Conservation (phyloP, 2,888 invertebrate species). For the Meteorus cinctellus region DNA sequence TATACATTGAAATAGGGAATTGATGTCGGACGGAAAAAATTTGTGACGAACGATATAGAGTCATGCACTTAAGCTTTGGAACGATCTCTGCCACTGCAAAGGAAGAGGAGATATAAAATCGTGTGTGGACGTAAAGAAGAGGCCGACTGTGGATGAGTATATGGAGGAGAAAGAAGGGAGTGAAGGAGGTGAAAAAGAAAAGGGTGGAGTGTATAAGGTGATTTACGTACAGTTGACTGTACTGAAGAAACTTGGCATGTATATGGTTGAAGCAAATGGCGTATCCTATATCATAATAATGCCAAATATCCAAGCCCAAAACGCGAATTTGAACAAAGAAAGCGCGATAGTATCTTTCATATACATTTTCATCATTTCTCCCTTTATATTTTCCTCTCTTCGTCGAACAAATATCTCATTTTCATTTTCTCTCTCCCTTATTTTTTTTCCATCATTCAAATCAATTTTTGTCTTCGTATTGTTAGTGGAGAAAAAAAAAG, state of each 20-base stretch:
- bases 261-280: constrained; percentile 54
- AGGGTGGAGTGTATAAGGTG: constrained; percentile 40
- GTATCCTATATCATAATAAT: constrained; percentile 60
- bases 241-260: constrained; percentile 61
- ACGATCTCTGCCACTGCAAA: constrained; percentile 18
- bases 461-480: background rate
- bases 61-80: constrained; percentile 40
- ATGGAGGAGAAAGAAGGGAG: constrained; percentile 29
- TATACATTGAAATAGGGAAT: constrained; percentile 22
- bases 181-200: constrained; percentile 28
- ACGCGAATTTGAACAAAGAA: constrained; percentile 55
- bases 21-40: constrained; percentile 24
- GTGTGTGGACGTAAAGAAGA: constrained; percentile 15
- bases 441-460: background rate
- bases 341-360: constrained; percentile 49
- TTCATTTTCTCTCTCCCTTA: background rate
- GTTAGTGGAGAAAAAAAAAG: too few relatives aligned
- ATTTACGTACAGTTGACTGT: constrained; percentile 58
- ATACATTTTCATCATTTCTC: constrained; percentile 38
- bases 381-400: constrained; percentile 14
- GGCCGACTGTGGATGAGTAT: constrained; percentile 28
- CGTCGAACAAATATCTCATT: background rate
- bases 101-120: constrained; percentile 21
- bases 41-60: constrained; percentile 22
- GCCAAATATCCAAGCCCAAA: constrained; percentile 56